Evolutionary conservation across 2,797 vertebrate genomes (phyloP).

Genomic region (Sebastes steindachneri): DNA sequence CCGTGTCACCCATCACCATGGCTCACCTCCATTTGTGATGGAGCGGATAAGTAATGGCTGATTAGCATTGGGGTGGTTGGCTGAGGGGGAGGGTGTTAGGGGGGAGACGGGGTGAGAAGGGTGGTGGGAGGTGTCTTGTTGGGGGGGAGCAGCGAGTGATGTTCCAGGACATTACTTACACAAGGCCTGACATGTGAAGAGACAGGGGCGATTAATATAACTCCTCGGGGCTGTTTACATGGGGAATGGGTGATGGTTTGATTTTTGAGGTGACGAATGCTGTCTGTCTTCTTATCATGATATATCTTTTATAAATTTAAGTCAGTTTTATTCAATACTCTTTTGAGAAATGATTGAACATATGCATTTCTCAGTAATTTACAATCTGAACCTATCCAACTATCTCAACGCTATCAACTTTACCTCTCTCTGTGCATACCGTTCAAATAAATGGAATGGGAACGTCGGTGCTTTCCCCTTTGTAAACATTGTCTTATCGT

Average conservation of each 20-base stretch:
- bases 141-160: constrained; percentile 6
- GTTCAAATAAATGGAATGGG: constrained; percentile 36
- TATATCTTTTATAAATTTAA: background rate
- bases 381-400: constrained; percentile 7
- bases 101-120: background rate
- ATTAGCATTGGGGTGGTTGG: constrained; percentile 30
- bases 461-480: constrained; percentile 23
- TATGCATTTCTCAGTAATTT: background rate
- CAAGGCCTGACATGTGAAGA: constrained; percentile 26
- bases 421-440: background rate
- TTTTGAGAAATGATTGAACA: background rate
- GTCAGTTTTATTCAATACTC: background rate
- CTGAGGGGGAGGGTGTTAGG: background rate
- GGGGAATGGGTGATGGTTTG: background rate
- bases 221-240: constrained; percentile 9
- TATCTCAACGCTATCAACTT: background rate
- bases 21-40: background rate
- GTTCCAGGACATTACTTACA: constrained; percentile 39
- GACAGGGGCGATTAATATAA: constrained; percentile 26
- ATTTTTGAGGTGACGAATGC: background rate
- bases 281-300: background rate
- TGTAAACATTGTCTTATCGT: constrained; percentile 54
- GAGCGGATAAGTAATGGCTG: constrained; percentile 32
- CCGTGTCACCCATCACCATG: constrained; percentile 13
- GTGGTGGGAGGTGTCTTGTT: constrained; percentile 12